Evolutionary conservation across 1,140 invertebrate genomes (phyloP).

Genomic region (Idris sp.): DNA sequence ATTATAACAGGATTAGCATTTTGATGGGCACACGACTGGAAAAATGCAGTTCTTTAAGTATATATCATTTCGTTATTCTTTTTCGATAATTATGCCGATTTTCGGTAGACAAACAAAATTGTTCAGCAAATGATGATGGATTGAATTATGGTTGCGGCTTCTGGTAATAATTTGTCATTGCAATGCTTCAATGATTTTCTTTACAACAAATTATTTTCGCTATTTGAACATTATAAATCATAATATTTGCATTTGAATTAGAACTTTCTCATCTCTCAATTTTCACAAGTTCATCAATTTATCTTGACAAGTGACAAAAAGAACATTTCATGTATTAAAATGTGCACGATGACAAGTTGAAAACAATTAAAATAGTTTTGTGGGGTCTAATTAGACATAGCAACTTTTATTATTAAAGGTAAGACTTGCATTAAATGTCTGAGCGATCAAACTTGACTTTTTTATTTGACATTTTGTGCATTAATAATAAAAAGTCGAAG

Average conservation of each 20-base stretch:
- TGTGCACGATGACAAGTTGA: constrained; percentile 14
- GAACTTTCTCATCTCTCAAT: too few relatives aligned
- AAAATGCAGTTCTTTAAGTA: constrained; percentile 50
- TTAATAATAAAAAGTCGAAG: constrained; percentile 35
- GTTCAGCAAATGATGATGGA: too few relatives aligned
- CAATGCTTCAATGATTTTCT: too few relatives aligned
- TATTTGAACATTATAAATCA: too few relatives aligned
- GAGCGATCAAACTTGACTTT: too few relatives aligned
- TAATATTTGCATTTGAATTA: too few relatives aligned
- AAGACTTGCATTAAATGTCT: constrained; percentile 8
- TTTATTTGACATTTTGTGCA: constrained; percentile 8
- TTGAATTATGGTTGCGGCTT: too few relatives aligned
- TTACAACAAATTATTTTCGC: too few relatives aligned
- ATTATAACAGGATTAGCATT: constrained; percentile 61
- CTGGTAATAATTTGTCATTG: too few relatives aligned
- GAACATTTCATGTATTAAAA: constrained; percentile 5
- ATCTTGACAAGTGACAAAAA: background rate
- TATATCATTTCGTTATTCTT: constrained; percentile 14
- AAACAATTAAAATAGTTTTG: constrained; percentile 24
- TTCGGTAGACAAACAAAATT: too few relatives aligned
- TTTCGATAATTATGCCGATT: constrained; percentile 11
- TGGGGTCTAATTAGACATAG: too few relatives aligned
- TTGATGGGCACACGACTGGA: constrained; percentile 34
- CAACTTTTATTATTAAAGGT: constrained; percentile 8
- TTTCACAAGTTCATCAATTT: constrained; percentile 11